Conservation (phyloP, 2,797 vertebrate genomes). For the Melanotaenia maccullochi region DNA sequence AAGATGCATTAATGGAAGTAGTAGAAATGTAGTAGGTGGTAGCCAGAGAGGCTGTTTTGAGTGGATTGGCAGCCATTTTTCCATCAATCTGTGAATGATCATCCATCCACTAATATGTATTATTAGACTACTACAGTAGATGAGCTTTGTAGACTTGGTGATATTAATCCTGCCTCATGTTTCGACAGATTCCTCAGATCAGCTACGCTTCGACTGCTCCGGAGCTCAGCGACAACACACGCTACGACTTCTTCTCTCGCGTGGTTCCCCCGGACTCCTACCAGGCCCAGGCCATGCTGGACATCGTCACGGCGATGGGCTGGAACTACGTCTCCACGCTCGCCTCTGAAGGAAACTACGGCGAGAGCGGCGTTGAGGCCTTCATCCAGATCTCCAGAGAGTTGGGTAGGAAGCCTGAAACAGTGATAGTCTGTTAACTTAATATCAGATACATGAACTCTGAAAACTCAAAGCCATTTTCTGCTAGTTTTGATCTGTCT, state of each 20-base stretch:
- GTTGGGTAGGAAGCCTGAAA: slow-evolving; percentile 81
- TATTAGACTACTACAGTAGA: too few relatives aligned
- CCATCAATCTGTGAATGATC: too few relatives aligned
- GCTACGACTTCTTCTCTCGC: slow-evolving; percentile 96
- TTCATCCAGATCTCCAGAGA: slow-evolving; percentile 97
- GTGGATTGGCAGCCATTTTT: too few relatives aligned
- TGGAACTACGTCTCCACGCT: slow-evolving; percentile 97
- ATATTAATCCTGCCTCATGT: slow-evolving; percentile 1
- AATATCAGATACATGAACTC: too few relatives aligned
- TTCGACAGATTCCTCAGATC: slow-evolving; percentile 95
- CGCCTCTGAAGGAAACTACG: slow-evolving; percentile 95
- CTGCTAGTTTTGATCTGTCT: too few relatives aligned
- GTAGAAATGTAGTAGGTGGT: too few relatives aligned
- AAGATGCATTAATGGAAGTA: too few relatives aligned
- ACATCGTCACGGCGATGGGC: slow-evolving; percentile 92
- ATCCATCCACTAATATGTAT: too few relatives aligned
- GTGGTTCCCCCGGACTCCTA: slow-evolving; percentile 96
- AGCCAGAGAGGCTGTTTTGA: too few relatives aligned
- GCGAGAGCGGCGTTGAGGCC: slow-evolving; percentile 94
- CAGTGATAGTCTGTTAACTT: not conserved
- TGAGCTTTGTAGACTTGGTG: too few relatives aligned
- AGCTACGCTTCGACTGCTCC: slow-evolving; percentile 98
- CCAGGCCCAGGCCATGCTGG: slow-evolving; percentile 97
- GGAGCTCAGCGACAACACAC: slow-evolving; percentile 94
- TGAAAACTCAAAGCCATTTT: too few relatives aligned